Percentiles rank a stretch among this genome's conserved stretches.
phyloP scores from a whole-genome alignment of 92 coral and sea anemone species.

The Phymanthus crucifer region DNA sequence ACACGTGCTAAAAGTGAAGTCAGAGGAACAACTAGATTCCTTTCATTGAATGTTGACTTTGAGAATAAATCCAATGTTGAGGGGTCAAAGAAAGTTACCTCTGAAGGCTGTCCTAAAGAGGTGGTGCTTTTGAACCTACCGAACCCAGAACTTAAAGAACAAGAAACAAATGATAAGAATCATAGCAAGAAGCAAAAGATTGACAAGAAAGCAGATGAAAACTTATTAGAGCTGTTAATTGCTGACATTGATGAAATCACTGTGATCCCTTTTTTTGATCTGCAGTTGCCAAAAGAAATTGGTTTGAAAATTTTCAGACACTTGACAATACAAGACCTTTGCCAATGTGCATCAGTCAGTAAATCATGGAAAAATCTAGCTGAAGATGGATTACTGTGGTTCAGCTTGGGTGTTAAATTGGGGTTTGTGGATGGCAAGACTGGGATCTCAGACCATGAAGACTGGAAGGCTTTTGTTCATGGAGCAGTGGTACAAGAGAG shows the following conservation, averaged over 20 bases:
- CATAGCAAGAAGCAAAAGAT: constrained; percentile 2
- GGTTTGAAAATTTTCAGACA: constrained; percentile 73
- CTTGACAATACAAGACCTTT: constrained; percentile 66
- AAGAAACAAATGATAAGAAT: background rate
- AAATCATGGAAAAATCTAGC: constrained; percentile 81
- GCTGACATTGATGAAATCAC: constrained; percentile 92
- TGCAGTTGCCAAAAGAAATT: constrained; percentile 83
- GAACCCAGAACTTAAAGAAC: constrained; percentile 37
- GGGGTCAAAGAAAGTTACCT: background rate
- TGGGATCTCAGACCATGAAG: constrained; percentile 31
- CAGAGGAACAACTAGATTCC: background rate
- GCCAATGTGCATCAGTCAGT: constrained; percentile 80
- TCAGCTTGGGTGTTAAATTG: constrained; percentile 45
- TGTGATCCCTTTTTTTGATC: constrained; percentile 85
- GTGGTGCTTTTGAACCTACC: constrained; percentile 50
- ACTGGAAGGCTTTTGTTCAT: constrained; percentile 75
- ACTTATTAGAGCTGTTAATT: constrained; percentile 76
- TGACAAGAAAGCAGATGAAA: constrained; percentile 23
- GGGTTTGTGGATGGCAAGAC: constrained; percentile 53
- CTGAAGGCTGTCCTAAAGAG: constrained; percentile 11
- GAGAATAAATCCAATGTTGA: background rate
- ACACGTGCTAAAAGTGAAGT: background rate
- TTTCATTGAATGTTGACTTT: background rate
- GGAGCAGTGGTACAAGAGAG: constrained; percentile 52
- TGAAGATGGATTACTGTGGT: constrained; percentile 87